phyloP scores from a whole-genome alignment of 2,113 vertebrate species.

The Ceratotherium simum region DNA sequence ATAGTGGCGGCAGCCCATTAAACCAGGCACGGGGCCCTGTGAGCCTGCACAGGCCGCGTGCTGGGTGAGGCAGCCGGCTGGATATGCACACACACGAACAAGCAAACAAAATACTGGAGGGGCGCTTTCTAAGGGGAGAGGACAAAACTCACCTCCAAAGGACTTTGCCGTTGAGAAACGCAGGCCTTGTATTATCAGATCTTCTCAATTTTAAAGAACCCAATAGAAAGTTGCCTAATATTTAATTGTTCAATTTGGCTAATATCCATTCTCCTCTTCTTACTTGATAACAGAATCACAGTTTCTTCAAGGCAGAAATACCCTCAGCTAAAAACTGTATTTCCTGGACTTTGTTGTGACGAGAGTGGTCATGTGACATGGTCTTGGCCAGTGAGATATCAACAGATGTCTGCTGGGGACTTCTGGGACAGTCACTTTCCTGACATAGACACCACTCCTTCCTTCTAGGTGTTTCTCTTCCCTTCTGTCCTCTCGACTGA shows the following conservation, averaged over 20 bases:
- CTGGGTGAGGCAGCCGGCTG: background rate
- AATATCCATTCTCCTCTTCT: background rate
- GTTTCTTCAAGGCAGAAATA: background rate
- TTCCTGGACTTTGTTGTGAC: background rate
- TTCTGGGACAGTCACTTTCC: background rate
- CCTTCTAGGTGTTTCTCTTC: background rate
- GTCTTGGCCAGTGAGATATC: background rate
- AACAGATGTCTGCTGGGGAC: background rate
- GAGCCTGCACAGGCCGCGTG: background rate
- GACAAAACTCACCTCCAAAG: background rate
- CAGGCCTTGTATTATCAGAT: background rate
- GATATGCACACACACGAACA: background rate
- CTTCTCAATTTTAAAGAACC: background rate
- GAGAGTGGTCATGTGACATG: background rate
- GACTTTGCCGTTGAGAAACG: background rate
- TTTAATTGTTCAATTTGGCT: background rate
- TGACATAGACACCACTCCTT: background rate
- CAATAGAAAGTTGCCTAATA: background rate
- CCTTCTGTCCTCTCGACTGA: background rate
- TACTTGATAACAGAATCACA: background rate
- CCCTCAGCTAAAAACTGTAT: background rate
- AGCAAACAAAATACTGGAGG: background rate
- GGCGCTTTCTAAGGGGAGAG: background rate
- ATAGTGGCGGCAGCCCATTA: background rate
- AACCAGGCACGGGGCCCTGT: background rate